Evolutionary conservation across 2,797 vertebrate species (phyloP).

Genomic region (Myripristis jacobus): DNA sequence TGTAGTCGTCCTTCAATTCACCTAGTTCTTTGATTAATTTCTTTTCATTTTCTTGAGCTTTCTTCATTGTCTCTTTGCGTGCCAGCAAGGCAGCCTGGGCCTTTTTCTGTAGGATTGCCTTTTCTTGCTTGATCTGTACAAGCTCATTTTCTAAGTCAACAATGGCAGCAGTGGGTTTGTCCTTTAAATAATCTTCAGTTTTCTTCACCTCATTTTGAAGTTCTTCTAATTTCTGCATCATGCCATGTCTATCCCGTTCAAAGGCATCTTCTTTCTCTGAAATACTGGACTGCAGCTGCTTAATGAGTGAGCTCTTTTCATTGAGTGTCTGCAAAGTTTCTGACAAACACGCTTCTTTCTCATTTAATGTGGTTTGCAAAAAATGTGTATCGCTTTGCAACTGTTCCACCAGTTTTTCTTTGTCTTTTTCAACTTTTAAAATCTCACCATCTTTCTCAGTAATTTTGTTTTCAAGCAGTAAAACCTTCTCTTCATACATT

Average conservation of each 20-base stretch:
- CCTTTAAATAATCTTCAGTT: constrained; percentile 48
- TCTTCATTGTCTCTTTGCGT: constrained; percentile 79
- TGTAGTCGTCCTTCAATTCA: constrained; percentile 78
- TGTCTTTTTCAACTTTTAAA: constrained; percentile 59
- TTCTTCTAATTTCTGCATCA: constrained; percentile 76
- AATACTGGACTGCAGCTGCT: constrained; percentile 71
- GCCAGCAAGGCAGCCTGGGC: constrained; percentile 82
- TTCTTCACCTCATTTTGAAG: constrained; percentile 73
- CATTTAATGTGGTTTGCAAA: constrained; percentile 68
- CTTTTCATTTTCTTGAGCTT: constrained; percentile 78
- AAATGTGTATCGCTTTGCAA: constrained; percentile 59
- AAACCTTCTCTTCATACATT: constrained; percentile 69
- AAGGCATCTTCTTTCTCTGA: constrained; percentile 69
- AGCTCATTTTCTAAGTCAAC: constrained; percentile 66
- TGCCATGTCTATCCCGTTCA: constrained; percentile 69
- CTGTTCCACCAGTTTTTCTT: constrained; percentile 59
- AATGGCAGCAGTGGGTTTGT: constrained; percentile 29
- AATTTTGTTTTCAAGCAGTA: constrained; percentile 75
- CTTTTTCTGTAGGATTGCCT: constrained; percentile 84
- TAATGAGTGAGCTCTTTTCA: constrained; percentile 76
- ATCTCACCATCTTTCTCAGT: constrained; percentile 80
- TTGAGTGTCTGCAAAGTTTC: constrained; percentile 71
- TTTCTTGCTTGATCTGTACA: constrained; percentile 77
- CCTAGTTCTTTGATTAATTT: constrained; percentile 72
- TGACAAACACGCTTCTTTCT: constrained; percentile 77